Evolutionary conservation across 1,140 invertebrate species (phyloP).

Genomic region (Diorhabda elongata): DNA sequence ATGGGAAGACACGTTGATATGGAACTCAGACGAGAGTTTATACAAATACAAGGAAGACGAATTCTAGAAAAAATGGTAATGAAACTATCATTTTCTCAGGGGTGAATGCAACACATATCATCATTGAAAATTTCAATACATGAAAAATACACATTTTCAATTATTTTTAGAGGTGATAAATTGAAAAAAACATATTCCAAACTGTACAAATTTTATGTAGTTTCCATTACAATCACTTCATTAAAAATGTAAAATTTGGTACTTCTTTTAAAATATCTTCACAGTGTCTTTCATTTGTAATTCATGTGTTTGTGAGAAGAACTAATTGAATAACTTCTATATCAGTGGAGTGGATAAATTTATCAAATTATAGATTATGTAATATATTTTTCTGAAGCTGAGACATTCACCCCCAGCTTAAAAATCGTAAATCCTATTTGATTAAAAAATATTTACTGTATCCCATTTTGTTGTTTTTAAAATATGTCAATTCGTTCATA

Average conservation of each 20-base stretch:
- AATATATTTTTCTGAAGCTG: not conserved
- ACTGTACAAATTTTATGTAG: too few species aligned
- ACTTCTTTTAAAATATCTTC: too few species aligned
- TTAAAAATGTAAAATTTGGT: too few species aligned
- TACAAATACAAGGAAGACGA: slow-evolving; percentile 18
- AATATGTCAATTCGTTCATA: slow-evolving; percentile 3
- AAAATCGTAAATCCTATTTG: not conserved
- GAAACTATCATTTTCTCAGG: slow-evolving; percentile 4
- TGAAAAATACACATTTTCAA: not conserved
- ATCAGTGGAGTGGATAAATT: too few species aligned
- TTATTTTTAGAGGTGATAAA: too few species aligned
- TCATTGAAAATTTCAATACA: slow-evolving; percentile 1
- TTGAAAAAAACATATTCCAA: too few species aligned
- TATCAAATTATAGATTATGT: too few species aligned
- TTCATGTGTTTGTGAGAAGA: too few species aligned
- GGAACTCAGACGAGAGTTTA: slow-evolving; percentile 19
- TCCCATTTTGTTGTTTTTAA: slow-evolving; percentile 16
- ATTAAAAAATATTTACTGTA: slow-evolving; percentile 1
- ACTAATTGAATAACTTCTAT: too few species aligned
- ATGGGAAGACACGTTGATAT: slow-evolving; percentile 20
- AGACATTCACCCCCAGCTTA: not conserved
- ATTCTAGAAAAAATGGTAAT: slow-evolving; percentile 15
- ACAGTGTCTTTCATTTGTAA: too few species aligned
- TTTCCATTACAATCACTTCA: too few species aligned
- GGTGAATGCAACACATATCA: not conserved